Evolutionary conservation across 2,888 invertebrate species (phyloP).

Genomic region (Oegoconia quadripuncta): DNA sequence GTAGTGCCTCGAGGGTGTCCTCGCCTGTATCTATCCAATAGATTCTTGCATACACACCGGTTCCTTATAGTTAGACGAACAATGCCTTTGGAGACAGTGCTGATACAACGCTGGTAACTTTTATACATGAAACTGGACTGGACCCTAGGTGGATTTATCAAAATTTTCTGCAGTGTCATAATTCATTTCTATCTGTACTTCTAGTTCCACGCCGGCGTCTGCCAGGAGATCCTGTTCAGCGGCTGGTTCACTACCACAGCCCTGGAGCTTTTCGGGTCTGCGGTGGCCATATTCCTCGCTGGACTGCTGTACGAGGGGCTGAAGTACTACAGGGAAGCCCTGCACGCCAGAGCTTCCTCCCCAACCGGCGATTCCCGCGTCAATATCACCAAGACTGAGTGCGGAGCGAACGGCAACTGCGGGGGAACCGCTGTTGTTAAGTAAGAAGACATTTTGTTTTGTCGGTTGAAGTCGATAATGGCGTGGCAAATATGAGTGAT

Average conservation of each 20-base stretch:
- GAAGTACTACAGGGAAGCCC: constrained; percentile 85
- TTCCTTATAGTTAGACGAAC: too few species aligned
- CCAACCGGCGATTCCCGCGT: constrained; percentile 59
- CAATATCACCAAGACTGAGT: constrained; percentile 72
- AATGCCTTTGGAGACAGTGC: too few species aligned
- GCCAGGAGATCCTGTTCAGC: constrained; percentile 88
- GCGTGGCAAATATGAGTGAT: too few species aligned
- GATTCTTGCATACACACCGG: too few species aligned
- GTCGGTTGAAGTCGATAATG: too few species aligned
- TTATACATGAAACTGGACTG: too few species aligned
- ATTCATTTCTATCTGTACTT: too few species aligned
- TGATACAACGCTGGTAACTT: too few species aligned
- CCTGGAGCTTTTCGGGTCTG: constrained; percentile 90
- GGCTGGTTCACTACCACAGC: constrained; percentile 86
- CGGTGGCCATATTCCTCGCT: constrained; percentile 92
- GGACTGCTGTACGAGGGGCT: constrained; percentile 97
- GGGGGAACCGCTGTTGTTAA: constrained; percentile 59
- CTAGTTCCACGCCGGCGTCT: constrained; percentile 88
- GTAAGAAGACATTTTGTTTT: constrained; percentile 45
- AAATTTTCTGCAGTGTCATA: too few species aligned
- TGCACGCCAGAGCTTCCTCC: constrained; percentile 49
- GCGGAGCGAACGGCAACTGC: constrained; percentile 57
- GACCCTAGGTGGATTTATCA: too few species aligned
- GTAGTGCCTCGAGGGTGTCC: too few species aligned
- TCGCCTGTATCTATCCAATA: too few species aligned